Conservation (phyloP, 2,113 vertebrate genomes). For the Colossoma macropomum region DNA sequence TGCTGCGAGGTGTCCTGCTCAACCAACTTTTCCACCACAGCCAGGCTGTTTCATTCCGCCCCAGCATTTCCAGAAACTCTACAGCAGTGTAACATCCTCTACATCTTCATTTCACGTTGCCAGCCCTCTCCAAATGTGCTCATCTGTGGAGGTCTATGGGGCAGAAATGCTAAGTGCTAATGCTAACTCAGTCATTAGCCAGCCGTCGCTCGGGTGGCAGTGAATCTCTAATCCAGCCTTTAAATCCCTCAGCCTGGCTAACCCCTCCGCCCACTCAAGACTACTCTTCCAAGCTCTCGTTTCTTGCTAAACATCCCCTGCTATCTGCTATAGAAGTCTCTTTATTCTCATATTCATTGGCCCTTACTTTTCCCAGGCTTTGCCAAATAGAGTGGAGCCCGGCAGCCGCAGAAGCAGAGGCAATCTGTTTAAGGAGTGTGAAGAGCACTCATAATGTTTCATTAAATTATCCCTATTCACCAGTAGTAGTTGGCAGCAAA, state of each 20-base stretch:
- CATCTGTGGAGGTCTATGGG: background rate
- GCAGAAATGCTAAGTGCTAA: background rate
- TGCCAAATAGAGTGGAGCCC: slow-evolving; percentile 26
- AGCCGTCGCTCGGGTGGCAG: slow-evolving; percentile 13
- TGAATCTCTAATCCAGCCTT: slow-evolving; percentile 42
- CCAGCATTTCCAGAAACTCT: slow-evolving; percentile 22
- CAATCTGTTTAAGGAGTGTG: slow-evolving; percentile 75
- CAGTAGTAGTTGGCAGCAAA: slow-evolving; percentile 60
- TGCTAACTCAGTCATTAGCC: slow-evolving; percentile 27
- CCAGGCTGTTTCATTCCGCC: slow-evolving; percentile 14
- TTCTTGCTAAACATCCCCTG: slow-evolving; percentile 22
- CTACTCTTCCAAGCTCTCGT: slow-evolving; percentile 20
- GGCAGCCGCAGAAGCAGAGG: slow-evolving; percentile 29
- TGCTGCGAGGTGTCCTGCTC: background rate
- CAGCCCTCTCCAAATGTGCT: background rate
- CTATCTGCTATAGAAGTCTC: slow-evolving; percentile 14
- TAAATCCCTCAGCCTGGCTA: background rate
- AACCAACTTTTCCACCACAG: slow-evolving; percentile 21
- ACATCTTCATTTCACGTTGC: slow-evolving; percentile 3
- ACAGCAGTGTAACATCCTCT: slow-evolving; percentile 9
- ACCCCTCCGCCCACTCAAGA: slow-evolving; percentile 36
- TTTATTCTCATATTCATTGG: slow-evolving; percentile 1
- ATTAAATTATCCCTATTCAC: slow-evolving; percentile 75
- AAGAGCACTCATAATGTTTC: slow-evolving; percentile 75
- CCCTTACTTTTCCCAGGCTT: slow-evolving; percentile 26